These are phyloP conservation scores for Empis livida DNA, from an alignment of 2,888 invertebrate species.

Conservation along the genomic window DNA sequence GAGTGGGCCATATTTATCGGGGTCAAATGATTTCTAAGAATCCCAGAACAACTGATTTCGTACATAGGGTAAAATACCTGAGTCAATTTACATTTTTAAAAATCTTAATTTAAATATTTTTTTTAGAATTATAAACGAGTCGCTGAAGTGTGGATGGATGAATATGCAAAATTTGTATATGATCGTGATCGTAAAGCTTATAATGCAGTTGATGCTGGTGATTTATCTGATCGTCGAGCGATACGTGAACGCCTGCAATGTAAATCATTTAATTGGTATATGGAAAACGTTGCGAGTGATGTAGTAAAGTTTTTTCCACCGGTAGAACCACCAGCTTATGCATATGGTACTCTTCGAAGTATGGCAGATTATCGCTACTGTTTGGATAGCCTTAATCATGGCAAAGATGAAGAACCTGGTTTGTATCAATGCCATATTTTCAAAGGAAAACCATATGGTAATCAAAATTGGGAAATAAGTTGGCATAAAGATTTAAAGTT, in stretches of 20 bases:
- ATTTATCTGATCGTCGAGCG: conserved; percentile 63
- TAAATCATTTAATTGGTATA: conserved; percentile 93
- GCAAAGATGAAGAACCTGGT: conserved; percentile 25
- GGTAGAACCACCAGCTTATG: conserved; percentile 68
- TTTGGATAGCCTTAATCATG: conserved; percentile 48
- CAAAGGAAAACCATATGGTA: conserved; percentile 20
- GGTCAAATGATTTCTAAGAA: no score
- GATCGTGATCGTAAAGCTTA: conserved; percentile 61
- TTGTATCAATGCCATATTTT: conserved; percentile 24
- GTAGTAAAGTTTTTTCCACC: conserved; percentile 74
- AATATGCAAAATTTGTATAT: conserved; percentile 81
- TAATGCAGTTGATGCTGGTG: conserved; percentile 60
- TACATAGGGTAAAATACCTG: no score
- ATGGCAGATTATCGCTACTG: conserved; percentile 50
- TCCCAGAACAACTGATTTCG: no score
- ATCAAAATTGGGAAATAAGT: conserved; percentile 25
- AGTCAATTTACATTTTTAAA: no score
- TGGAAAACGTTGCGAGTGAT: conserved; percentile 87
- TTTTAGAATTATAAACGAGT: conserved; percentile 78
- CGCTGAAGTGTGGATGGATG: conserved; percentile 96
- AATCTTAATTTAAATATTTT: conserved; percentile 42
- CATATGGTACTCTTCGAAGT: conserved; percentile 60
- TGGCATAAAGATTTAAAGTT: conserved; percentile 22
- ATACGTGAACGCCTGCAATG: conserved; percentile 65
- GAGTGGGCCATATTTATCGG: conserved; percentile 47